Base-by-base conservation (phyloP, 2,888 invertebrate species). In the Lithophane socia region DNA sequence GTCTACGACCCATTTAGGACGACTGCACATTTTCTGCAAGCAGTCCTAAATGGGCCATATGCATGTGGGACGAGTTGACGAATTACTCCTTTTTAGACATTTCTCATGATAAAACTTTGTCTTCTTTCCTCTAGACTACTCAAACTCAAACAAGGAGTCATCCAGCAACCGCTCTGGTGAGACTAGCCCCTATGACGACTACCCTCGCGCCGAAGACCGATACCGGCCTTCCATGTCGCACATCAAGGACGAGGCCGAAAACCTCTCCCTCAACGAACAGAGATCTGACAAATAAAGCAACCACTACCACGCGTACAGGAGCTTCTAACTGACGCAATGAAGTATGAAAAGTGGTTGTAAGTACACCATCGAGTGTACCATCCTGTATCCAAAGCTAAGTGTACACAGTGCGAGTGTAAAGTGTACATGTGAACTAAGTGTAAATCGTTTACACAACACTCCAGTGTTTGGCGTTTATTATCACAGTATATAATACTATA, bases 231-330 rank as follows among this genome's bases (percentile, higher is more conserved):
- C 95, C 73, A 92, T 95, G 85, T 94, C 95, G 3, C 97, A 96
- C 90, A 94, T 95, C 87, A 96, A 96, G 82, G 97, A 97, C 79
- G 97, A 97, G 87, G 97, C 97, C 0, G 97, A 97, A 80, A 97
- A 97, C 88, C 91, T 97, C 12, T 97, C 97, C 9, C 94, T 97
- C 74, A 97, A 97, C 90, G 96, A 96, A 89, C 96, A 96, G 87
- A 95, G 96, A 93, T 95, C 95, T 93, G 96, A 96, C 86, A 96
- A 96, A 90, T 96, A 95, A 92, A 90, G 18, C 21, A 42, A n/a
- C 37, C 24, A 10, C 52, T 3, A 3, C 16, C 47, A 13, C 42
- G 42, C 21, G 58, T 58, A 58, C 24, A 49, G 52, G 49, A 61
- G 13, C 24, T 37, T 49, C 54, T 52, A 66, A 37, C 16, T 4